Conservation (phyloP, 2,888 invertebrate genomes). For the Eledone cirrhosa region DNA sequence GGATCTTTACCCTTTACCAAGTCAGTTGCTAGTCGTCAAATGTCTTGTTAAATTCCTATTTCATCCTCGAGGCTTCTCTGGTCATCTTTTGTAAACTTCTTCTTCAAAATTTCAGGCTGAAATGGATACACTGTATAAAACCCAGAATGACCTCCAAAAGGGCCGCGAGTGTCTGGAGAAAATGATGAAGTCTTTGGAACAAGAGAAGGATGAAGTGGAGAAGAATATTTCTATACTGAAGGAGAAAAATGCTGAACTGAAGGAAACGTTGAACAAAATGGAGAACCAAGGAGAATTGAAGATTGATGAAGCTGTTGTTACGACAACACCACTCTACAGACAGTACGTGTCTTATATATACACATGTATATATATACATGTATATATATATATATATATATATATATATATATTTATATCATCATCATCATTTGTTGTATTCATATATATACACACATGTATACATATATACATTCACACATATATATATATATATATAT, state of each 20-base stretch:
- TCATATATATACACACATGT: too few relatives aligned
- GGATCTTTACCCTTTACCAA: too few relatives aligned
- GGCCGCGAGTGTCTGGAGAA: slow-evolving; percentile 84
- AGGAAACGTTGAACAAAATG: slow-evolving; percentile 57
- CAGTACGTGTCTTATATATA: slow-evolving; percentile 74
- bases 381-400: too few relatives aligned
- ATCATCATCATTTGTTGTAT: too few relatives aligned
- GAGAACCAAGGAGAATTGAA: slow-evolving; percentile 69
- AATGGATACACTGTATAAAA: slow-evolving; percentile 64
- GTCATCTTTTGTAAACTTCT: too few relatives aligned
- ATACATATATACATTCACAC: too few relatives aligned
- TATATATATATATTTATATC: too few relatives aligned
- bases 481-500: too few relatives aligned
- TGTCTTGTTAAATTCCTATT: too few relatives aligned
- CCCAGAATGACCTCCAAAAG: slow-evolving; percentile 67
- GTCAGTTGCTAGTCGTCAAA: too few relatives aligned
- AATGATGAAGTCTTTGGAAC: slow-evolving; percentile 76
- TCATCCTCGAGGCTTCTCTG: too few relatives aligned
- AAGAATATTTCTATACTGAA: slow-evolving; percentile 83
- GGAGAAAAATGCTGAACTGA: slow-evolving; percentile 70
- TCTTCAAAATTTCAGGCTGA: slow-evolving; percentile 55
- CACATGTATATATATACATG: too few relatives aligned
- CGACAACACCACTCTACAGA: slow-evolving; percentile 93
- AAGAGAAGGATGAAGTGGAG: slow-evolving; percentile 76
- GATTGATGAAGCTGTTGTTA: slow-evolving; percentile 96